A percentile compares a stretch with the other conserved stretches of the same genome.
phyloP scores from a whole-genome alignment of 2,888 invertebrate species.

The Hypomecis atomaria region DNA sequence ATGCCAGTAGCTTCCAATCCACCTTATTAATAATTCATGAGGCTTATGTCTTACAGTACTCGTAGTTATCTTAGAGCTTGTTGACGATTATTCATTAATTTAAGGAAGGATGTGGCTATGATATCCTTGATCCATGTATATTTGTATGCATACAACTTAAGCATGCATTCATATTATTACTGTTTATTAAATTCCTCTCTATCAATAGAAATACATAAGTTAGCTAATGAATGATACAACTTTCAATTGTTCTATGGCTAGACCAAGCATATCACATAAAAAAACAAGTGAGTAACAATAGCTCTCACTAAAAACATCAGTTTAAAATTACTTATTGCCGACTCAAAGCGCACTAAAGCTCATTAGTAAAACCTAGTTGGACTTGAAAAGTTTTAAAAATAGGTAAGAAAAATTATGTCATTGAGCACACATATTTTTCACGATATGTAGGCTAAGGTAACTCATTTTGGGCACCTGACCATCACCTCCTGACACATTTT shows the following conservation, averaged over 20 bases:
- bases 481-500: conserved; percentile 80
- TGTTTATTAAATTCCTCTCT: too few species aligned
- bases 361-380: conserved; percentile 43
- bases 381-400: conserved; percentile 45
- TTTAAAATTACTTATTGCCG: too few species aligned
- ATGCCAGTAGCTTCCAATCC: too few species aligned
- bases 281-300: not conserved
- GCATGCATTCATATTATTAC: too few species aligned
- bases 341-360: not conserved
- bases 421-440: conserved; percentile 39
- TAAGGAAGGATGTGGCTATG: too few species aligned
- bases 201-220: not conserved
- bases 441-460: conserved; percentile 75
- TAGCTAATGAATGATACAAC: not conserved
- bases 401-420: conserved; percentile 42
- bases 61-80: too few species aligned
- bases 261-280: not conserved
- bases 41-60: too few species aligned
- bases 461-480: conserved; percentile 71
- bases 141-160: too few species aligned
- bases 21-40: too few species aligned
- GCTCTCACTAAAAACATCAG: not conserved
- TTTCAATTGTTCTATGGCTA: not conserved
- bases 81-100: too few species aligned
- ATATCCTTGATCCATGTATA: too few species aligned